These are phyloP conservation scores for Synanthedon formicaeformis DNA, from an alignment of 2,888 invertebrate species.

Conservation along the genomic window DNA sequence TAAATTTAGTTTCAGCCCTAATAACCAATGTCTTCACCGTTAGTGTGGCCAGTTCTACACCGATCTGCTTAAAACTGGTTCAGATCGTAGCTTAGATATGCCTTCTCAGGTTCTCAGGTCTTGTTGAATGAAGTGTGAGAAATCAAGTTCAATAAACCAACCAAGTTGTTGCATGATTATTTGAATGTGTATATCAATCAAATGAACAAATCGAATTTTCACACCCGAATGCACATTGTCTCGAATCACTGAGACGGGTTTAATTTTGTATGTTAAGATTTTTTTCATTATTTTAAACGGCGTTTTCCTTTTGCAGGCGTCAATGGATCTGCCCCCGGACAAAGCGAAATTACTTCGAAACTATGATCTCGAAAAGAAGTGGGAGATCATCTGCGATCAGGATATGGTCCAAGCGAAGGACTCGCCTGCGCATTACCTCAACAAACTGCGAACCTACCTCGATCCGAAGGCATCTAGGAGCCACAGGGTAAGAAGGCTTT, in stretches of 20 bases:
- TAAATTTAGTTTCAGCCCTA: constrained; percentile 3
- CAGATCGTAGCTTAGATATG: constrained; percentile 42
- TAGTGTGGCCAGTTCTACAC: constrained; percentile 14
- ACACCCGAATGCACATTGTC: background rate
- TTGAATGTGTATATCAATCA: background rate
- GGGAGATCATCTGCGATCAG: constrained; percentile 99
- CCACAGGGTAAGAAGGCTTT: constrained; percentile 81
- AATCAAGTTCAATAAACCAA: background rate
- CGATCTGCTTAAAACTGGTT: constrained; percentile 42
- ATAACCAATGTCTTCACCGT: constrained; percentile 20
- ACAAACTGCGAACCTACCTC: constrained; percentile 93
- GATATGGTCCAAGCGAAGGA: constrained; percentile 99
- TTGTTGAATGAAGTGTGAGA: background rate
- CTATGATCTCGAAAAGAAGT: constrained; percentile 98
- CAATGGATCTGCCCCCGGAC: constrained; percentile 99
- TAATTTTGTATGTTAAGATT: too few species aligned
- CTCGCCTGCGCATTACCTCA: constrained; percentile 95
- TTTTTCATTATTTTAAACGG: too few species aligned
- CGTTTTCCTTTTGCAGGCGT: constrained; percentile 78
- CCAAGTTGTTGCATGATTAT: background rate
- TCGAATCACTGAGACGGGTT: too few species aligned
- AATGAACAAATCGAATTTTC: background rate
- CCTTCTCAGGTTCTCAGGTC: constrained; percentile 9
- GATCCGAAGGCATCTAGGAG: constrained; percentile 96
- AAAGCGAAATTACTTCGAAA: constrained; percentile 95